Evolutionary conservation across 2,113 vertebrate genomes (phyloP).

Genomic region (Sturnira hondurensis): DNA sequence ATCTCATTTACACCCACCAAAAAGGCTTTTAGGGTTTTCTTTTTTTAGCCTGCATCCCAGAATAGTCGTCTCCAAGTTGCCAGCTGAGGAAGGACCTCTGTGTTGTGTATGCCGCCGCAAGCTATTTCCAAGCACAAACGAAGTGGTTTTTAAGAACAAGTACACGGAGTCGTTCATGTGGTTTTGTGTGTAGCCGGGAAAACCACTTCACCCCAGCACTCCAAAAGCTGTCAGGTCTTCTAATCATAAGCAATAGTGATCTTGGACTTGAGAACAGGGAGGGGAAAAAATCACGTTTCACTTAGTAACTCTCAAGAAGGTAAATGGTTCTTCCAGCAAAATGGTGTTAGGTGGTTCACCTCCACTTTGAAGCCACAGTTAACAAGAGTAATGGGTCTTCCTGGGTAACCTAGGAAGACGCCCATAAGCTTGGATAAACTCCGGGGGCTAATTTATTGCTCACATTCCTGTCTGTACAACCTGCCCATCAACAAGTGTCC

Average conservation of each 20-base stretch:
- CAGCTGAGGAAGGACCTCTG: not conserved
- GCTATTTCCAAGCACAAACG: conserved; percentile 22
- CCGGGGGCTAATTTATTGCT: not conserved
- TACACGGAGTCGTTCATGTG: not conserved
- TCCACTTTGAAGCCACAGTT: not conserved
- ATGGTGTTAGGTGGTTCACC: not conserved
- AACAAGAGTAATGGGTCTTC: too few relatives aligned
- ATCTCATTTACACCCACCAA: not conserved
- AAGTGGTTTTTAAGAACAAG: not conserved
- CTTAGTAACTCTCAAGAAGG: not conserved
- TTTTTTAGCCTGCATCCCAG: not conserved
- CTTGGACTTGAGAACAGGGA: not conserved
- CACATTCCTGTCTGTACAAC: not conserved
- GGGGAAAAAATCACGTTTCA: not conserved
- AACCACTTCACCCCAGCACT: not conserved
- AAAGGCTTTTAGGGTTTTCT: conserved; percentile 1
- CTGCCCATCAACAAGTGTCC: not conserved
- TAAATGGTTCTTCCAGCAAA: not conserved
- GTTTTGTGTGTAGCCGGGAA: not conserved
- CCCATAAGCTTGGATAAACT: not conserved
- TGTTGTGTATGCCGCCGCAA: not conserved
- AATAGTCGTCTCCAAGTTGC: conserved; percentile 41
- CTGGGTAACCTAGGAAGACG: rapidly evolving
- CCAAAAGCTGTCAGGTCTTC: not conserved
- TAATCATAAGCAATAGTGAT: not conserved